A percentile compares a stretch with the other conserved stretches of the same genome.
These are phyloP conservation scores for Deroptyus accipitrinus DNA, from an alignment of 2,113 vertebrate species.

Conservation along the genomic window DNA sequence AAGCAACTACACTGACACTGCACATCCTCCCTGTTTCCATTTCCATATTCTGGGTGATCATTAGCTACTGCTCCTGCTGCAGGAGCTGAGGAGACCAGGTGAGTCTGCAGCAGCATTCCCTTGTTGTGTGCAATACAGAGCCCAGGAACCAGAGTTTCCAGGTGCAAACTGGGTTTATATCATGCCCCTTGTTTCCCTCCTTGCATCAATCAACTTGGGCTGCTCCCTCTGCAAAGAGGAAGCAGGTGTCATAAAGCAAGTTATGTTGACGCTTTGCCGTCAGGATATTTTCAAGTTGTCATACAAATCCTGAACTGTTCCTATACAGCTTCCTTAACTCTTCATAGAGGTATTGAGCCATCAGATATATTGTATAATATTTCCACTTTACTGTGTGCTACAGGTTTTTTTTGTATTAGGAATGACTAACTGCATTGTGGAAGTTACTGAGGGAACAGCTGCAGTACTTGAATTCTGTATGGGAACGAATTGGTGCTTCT, in stretches of 20 bases:
- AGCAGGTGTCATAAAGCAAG: background rate
- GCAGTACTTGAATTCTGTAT: constrained; percentile 40
- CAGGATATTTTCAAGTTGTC: background rate
- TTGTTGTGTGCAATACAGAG: rapidly evolving
- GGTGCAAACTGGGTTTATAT: background rate
- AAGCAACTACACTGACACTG: background rate
- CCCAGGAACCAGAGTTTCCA: background rate
- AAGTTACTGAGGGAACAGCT: constrained; percentile 53
- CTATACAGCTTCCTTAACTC: background rate
- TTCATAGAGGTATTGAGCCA: background rate
- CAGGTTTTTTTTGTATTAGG: constrained; percentile 49
- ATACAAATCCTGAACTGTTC: background rate
- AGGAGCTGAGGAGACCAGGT: background rate
- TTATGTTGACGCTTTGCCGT: background rate
- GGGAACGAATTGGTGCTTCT: constrained; percentile 30
- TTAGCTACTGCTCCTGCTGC: background rate
- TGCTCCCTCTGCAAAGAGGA: background rate
- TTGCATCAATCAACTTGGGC: background rate
- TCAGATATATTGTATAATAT: background rate
- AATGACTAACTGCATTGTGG: constrained; percentile 41
- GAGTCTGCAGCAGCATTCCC: background rate
- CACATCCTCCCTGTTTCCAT: background rate
- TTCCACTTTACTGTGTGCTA: background rate
- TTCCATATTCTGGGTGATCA: background rate
- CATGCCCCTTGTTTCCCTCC: background rate